phyloP scores from a whole-genome alignment of 2,888 invertebrate genomes.

The Rutpela maculata region DNA sequence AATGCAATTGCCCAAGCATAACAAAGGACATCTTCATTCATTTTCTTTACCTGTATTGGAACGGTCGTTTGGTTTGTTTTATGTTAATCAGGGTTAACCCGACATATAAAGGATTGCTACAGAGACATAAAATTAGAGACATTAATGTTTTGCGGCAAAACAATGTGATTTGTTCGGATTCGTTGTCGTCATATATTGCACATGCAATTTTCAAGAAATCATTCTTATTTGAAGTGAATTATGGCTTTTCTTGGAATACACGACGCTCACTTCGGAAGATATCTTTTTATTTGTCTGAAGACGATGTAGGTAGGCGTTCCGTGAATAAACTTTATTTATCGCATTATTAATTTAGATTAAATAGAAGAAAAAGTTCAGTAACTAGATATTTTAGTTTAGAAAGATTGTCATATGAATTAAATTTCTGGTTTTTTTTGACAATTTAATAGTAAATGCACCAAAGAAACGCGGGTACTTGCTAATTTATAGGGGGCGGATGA shows the following conservation, averaged over 20 bases:
- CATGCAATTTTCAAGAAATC: background rate
- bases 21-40: conserved; percentile 57
- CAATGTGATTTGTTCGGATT: conserved; percentile 13
- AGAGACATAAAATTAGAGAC: conserved; percentile 55
- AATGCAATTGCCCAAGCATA: conserved; percentile 59
- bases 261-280: no score
- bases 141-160: conserved; percentile 32
- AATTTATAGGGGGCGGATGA: no score
- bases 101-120: conserved; percentile 46
- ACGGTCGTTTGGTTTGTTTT: conserved; percentile 48
- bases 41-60: conserved; percentile 47
- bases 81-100: conserved; percentile 53
- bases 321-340: no score
- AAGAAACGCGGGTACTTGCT: no score
- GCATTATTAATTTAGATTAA: no score
- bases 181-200: conserved; percentile 12
- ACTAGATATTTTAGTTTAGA: no score
- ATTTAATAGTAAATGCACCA: no score
- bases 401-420: no score
- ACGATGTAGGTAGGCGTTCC: no score
- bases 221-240: background rate
- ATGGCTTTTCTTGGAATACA: background rate
- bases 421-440: no score
- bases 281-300: no score
- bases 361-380: no score